Evolutionary conservation across 2,888 invertebrate genomes (phyloP), one percentile per base, ranked within the genome.

Genomic region (Agelastica alni): DNA sequence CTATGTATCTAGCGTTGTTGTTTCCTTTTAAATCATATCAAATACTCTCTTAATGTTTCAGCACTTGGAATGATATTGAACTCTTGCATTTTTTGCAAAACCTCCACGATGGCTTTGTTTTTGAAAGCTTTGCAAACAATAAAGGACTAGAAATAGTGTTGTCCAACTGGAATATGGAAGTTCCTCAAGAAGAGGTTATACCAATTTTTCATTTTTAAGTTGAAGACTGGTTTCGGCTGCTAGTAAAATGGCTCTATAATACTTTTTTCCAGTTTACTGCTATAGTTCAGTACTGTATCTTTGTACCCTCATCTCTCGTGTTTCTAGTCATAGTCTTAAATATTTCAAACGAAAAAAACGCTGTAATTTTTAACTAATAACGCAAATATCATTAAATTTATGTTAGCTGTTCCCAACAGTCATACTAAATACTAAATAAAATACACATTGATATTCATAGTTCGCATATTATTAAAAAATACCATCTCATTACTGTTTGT

Each of bases 131-230:
- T 83, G 1, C 82, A 78, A n/a, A 81, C 78, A 42, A 94, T 76
- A 20, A 93, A 67, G 0, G 94, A 94, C 93, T 93, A 94, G 75
- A 92, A 94, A 69, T 85, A 93, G 72, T 94, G 93, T 56, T 87
- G 85, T 18, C 89, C 81, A 7, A 93, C 79, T 63, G 85, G 83
- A 16, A 80, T 82, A 80, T 65, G 85, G 79, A 65, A 89, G 77
- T 67, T 83, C 83, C 45, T 81, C 80, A 26, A 93, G 77, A 16
- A 93, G 72, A 10, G 81, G 77, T 47, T 83, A 77, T 0, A 88
- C 85, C 51, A 85, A 73, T 60, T 85, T 82, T 30, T 81, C 76
- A 20, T 82, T 79, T 0, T 83, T 84, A 39, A 78, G 77, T 28
- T 78, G 77, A 7, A 88, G 75, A 26, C 85, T 81, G 4, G 76